Evolutionary conservation across 2,888 invertebrate genomes (phyloP), one percentile per base, ranked within the genome.

Genomic region (Volucella inanis): DNA sequence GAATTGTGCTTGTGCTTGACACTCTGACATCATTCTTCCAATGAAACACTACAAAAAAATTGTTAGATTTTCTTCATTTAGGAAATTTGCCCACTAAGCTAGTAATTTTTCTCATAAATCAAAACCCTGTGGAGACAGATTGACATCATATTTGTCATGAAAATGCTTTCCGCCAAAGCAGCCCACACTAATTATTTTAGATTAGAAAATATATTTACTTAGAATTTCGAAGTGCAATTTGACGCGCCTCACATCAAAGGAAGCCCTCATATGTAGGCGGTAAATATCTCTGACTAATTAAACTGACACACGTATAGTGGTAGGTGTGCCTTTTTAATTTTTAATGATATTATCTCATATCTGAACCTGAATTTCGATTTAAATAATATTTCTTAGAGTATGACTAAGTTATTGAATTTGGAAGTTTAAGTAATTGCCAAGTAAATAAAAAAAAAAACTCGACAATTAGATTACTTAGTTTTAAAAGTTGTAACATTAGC

Each of bases 141-240:
- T 15, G 10, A 14, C 54, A 22, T 67, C 67, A 72, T 62, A 50
- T 61, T n/a, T 71, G 72, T 62, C 72, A 62, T 43, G 0, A 15
- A 15, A 12, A 62, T 62, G 52, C 41, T 54, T 62, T 54, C 62
- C 45, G 31, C 52, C 43, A 47, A 47, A 72, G 54, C 72, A 72
- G 18, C 72, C 62, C 45, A 72, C 72, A 39, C 15, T 15, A 2
- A 22, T 22, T 22, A 18, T 22, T 22, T 22, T 1, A 22, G 18
- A 22, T 22, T 22, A 15, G 3, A 50, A 39, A 50, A 50, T 47
- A 50, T 64, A 64, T 64, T 31, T 15, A 50, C 38, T 50, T 50
- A 50, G 38, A 38, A 64, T 50, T 18, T 49, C 39, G 31, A 50
- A 12, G 50, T 39, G 9, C 18, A 52, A 12, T 11, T 52, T 18